phyloP scores from a whole-genome alignment of 1,140 invertebrate genomes.

The Physella acuta region DNA sequence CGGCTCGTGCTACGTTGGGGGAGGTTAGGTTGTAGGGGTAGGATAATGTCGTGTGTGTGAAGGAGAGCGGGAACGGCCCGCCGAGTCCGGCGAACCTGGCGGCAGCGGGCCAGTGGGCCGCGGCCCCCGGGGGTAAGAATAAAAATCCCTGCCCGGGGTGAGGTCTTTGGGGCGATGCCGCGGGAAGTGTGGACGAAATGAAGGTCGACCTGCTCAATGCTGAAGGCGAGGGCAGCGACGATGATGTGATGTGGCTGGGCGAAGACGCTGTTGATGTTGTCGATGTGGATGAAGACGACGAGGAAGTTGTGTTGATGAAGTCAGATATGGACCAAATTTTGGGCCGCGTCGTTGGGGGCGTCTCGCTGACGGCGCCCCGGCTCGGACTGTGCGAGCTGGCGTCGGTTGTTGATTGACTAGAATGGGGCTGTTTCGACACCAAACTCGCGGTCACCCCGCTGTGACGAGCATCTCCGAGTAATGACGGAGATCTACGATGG shows the following conservation, averaged over 20 bases:
- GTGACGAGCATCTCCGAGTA: too few species aligned
- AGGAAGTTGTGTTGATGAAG: slow-evolving; percentile 32
- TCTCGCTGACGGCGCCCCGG: background rate
- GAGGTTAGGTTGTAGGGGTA: slow-evolving; percentile 47
- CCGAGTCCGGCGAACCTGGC: slow-evolving; percentile 29
- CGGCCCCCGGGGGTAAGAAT: slow-evolving; percentile 30
- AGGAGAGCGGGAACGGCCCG: slow-evolving; percentile 37
- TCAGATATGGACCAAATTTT: slow-evolving; percentile 44
- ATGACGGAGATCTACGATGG: background rate
- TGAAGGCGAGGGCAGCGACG: slow-evolving; percentile 19
- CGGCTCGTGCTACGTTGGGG: slow-evolving; percentile 32
- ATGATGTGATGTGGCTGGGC: slow-evolving; percentile 12
- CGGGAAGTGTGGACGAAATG: background rate
- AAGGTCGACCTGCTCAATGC: slow-evolving; percentile 18
- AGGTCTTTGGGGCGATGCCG: slow-evolving; percentile 18
- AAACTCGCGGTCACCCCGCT: background rate
- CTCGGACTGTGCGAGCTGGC: background rate
- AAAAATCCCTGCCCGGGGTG: slow-evolving; percentile 31
- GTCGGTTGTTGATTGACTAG: slow-evolving; percentile 1
- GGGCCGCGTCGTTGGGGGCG: slow-evolving; percentile 27
- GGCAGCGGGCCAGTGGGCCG: slow-evolving; percentile 28
- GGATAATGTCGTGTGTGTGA: slow-evolving; percentile 44
- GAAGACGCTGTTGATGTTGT: slow-evolving; percentile 24
- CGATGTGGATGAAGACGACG: slow-evolving; percentile 22
- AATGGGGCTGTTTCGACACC: background rate